Base-by-base conservation (phyloP, 2,888 invertebrate genomes). In the Orgyia antiqua region DNA sequence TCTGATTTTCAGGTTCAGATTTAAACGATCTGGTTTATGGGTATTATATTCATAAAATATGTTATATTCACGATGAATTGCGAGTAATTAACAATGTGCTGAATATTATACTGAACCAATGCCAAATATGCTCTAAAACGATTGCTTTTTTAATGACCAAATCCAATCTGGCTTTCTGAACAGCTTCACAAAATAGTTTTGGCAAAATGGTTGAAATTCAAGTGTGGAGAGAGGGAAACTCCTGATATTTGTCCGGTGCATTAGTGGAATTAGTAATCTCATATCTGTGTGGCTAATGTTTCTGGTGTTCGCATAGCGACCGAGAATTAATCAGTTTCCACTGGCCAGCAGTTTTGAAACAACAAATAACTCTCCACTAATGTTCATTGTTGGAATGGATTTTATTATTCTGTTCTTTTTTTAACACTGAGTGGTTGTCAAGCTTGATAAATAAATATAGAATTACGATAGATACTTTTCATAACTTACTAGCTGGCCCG, bases 251-350 rank as follows among this genome's bases (percentile, higher is more conserved):
- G 82, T 82, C 69, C 72, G 57, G 65, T 78, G 84, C 84, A 84
- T 84, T 84, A 84, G 79, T 65, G 76, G 73, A 76, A 84, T 84
- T 84, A 84, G 76, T 72, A 83, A 82, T 84, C 80, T 80, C 82
- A 75, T 75, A 77, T 71, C 70, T 64, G 69, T 52, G 58, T 49
- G 65, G 68, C 74, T 80, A 74, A 82, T 83, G 77, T 77, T 77
- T 79, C 78, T 77, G 68, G 72, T 73, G 73, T 72, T 67, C 68
- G 70, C 68, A 63, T 64, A 63, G 54, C 57, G 65, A 62, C 61
- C 62, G 70, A 64, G 71, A 76, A 82, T 82, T 83, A 83, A 84
- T 84, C 78, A 82, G 77, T 69, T 72, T 67, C 62, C 58, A 53
- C 56, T 64, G 57, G 52, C 63, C 63, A 55, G 49, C 46, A 52